Evolutionary conservation across 2,113 vertebrate species (phyloP).

Genomic region (Percina caprodes): DNA sequence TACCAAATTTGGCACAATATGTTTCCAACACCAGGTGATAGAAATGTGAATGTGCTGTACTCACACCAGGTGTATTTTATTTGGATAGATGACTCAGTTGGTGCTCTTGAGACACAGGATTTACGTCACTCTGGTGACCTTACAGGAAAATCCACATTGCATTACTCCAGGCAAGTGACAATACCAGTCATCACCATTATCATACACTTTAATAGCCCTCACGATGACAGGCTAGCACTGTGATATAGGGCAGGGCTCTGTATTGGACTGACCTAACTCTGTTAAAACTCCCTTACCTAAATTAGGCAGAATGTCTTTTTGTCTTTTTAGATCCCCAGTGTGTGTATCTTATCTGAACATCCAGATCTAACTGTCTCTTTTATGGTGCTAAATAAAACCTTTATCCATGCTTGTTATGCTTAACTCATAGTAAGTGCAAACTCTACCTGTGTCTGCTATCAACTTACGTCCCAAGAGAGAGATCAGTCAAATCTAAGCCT

Average conservation of each 20-base stretch:
- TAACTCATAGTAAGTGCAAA: constrained; percentile 28
- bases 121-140: constrained; percentile 82
- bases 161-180: constrained; percentile 77
- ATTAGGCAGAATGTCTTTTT: not conserved
- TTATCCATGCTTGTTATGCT: constrained; percentile 34
- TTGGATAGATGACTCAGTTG: constrained; percentile 79
- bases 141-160: constrained; percentile 88
- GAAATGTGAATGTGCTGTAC: constrained; percentile 13
- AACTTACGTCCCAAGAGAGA: not conserved
- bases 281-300: constrained; percentile 1
- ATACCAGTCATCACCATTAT: constrained; percentile 76
- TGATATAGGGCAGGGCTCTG: constrained; percentile 32
- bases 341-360: constrained; percentile 28
- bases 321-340: not conserved
- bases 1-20: not conserved
- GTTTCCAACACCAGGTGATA: constrained; percentile 10
- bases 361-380: constrained; percentile 23
- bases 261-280: constrained; percentile 7
- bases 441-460: constrained; percentile 22
- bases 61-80: constrained; percentile 69
- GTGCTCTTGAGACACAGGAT: constrained; percentile 73
- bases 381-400: constrained; percentile 15
- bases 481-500: constrained; percentile 25
- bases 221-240: constrained; percentile 54
- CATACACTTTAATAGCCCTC: constrained; percentile 61